A percentile compares a stretch with the other conserved stretches of the same genome.
phyloP scores from a whole-genome alignment of 2,888 invertebrate genomes.

The Hypselothyrea guttata region DNA sequence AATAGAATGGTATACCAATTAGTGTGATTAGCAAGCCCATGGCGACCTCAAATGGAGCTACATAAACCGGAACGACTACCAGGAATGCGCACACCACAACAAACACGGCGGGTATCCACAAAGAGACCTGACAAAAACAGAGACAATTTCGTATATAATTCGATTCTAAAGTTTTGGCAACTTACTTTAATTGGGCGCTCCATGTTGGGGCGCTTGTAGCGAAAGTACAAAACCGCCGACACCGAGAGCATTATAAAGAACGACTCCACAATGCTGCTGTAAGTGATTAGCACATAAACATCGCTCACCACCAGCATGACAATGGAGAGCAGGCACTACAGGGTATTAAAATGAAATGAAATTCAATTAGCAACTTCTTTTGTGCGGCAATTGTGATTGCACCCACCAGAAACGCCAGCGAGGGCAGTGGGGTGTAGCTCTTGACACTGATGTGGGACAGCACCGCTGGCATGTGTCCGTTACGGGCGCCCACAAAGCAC shows the following conservation, averaged over 20 bases:
- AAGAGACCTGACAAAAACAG: conserved; percentile 84
- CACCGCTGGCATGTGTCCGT: conserved; percentile 92
- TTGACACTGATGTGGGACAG: conserved; percentile 90
- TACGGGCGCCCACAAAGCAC: conserved; percentile 95
- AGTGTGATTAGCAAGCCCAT: conserved; percentile 90
- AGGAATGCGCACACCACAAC: conserved; percentile 90
- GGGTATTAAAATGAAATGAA: conserved; percentile 36
- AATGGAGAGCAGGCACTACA: conserved; percentile 91
- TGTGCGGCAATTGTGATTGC: conserved; percentile 36
- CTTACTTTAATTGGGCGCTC: conserved; percentile 92
- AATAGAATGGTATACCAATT: conserved; percentile 93
- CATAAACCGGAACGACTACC: conserved; percentile 90
- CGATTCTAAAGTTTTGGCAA: conserved; percentile 10
- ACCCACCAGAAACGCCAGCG: conserved; percentile 91
- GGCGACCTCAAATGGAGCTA: conserved; percentile 90
- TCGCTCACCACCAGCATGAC: conserved; percentile 93
- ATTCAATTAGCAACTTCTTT: conserved; percentile 45
- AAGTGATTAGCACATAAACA: conserved; percentile 93
- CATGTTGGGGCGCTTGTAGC: conserved; percentile 90
- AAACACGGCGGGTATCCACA: conserved; percentile 90
- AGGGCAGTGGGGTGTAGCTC: conserved; percentile 90
- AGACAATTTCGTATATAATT: conserved; percentile 9
- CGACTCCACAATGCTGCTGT: conserved; percentile 95
- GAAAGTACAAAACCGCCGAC: conserved; percentile 91
- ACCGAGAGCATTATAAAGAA: conserved; percentile 95